Evolutionary conservation across 2,113 vertebrate genomes (phyloP).

Genomic region (Raja brachyura): DNA sequence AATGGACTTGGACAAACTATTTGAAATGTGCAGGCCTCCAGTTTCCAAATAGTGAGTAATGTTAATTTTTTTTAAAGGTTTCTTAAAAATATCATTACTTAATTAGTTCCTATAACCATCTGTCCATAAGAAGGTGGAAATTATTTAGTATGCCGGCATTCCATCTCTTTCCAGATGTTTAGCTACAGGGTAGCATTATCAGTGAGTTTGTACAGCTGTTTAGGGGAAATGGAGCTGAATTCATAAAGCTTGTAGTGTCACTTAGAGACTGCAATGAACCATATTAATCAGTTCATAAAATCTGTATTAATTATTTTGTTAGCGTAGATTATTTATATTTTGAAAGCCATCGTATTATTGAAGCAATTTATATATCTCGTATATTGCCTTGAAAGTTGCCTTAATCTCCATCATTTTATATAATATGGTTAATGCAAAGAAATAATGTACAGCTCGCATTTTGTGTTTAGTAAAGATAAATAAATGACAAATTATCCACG

Average conservation of each 20-base stretch:
- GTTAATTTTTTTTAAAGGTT: constrained; percentile 1
- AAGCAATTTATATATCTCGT: background rate
- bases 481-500: background rate
- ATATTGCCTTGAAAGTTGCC: background rate
- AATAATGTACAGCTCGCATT: background rate
- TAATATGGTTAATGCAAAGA: background rate
- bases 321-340: background rate
- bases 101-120: background rate
- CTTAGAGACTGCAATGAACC: constrained; percentile 48
- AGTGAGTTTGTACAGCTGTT: constrained; percentile 61
- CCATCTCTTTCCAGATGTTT: constrained; percentile 65
- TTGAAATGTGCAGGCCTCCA: background rate
- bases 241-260: constrained; percentile 55
- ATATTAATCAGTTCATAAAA: constrained; percentile 30
- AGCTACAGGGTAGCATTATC: constrained; percentile 59
- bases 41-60: background rate
- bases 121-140: constrained; percentile 37
- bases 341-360: background rate
- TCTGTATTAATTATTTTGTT: constrained; percentile 22
- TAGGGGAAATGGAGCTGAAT: constrained; percentile 52
- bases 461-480: background rate
- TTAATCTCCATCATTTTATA: background rate
- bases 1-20: background rate
- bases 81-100: constrained; percentile 12
- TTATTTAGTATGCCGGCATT: constrained; percentile 51